Conservation (phyloP, 2,797 vertebrate genomes). For the Alcedo quadribrachys region DNA sequence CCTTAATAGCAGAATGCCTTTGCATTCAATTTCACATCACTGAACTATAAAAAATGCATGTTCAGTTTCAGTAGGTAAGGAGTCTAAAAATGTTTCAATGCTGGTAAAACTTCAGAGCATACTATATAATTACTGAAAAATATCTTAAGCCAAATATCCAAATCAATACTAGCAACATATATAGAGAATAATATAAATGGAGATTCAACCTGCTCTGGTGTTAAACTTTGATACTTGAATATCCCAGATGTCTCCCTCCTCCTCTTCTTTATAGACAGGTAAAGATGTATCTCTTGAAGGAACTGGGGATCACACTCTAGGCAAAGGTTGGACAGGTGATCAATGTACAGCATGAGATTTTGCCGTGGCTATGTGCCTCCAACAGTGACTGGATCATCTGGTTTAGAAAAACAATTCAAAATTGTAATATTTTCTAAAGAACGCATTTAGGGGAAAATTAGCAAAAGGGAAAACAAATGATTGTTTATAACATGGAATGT, state of each 20-base stretch:
- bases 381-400: slow-evolving; percentile 94
- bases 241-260: slow-evolving; percentile 82
- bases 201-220: slow-evolving; percentile 82
- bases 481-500: neutral
- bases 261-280: slow-evolving; percentile 83
- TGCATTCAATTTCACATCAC: neutral
- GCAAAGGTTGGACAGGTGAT: slow-evolving; percentile 92
- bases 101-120: neutral
- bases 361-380: slow-evolving; percentile 93
- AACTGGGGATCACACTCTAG: slow-evolving; percentile 88
- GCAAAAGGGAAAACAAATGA: neutral
- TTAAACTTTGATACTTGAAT: slow-evolving; percentile 83
- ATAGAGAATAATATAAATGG: slow-evolving; percentile 70
- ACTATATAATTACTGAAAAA: neutral
- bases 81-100: neutral
- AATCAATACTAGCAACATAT: slow-evolving; percentile 11
- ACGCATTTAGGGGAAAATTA: slow-evolving; percentile 24
- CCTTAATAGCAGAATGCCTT: neutral
- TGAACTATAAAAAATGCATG: neutral
- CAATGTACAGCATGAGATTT: slow-evolving; percentile 91
- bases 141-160: neutral
- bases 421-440: slow-evolving; percentile 64
- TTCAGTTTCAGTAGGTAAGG: neutral
- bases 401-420: slow-evolving; percentile 75
- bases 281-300: slow-evolving; percentile 85